Conservation (phyloP, 2,888 invertebrate species). For the Pseudococcus jackbeardsleyi region DNA sequence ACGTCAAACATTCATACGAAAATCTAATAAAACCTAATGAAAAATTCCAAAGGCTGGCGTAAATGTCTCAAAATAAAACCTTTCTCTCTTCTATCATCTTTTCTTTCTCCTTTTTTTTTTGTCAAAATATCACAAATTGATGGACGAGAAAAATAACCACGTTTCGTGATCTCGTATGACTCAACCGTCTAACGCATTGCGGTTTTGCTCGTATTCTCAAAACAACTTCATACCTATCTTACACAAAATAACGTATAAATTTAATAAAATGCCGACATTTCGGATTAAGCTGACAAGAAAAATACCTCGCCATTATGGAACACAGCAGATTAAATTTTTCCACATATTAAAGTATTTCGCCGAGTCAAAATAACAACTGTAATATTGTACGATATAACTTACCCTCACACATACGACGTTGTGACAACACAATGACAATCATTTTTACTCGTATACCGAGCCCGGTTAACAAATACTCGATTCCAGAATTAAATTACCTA, state of each 20-base stretch:
- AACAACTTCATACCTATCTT: background rate
- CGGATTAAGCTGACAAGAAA: slow-evolving; percentile 39
- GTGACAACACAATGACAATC: slow-evolving; percentile 16
- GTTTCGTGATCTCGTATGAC: background rate
- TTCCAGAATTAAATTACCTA: background rate
- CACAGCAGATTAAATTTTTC: slow-evolving; percentile 43
- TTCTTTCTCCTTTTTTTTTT: background rate
- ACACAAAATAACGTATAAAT: slow-evolving; percentile 41
- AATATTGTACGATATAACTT: slow-evolving; percentile 34
- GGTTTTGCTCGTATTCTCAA: background rate
- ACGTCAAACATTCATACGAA: slow-evolving; percentile 10
- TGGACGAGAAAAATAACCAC: slow-evolving; percentile 41
- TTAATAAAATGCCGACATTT: slow-evolving; percentile 45
- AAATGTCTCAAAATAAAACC: slow-evolving; percentile 5
- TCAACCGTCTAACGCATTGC: background rate
- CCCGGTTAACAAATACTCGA: background rate
- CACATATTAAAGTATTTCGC: slow-evolving; percentile 32
- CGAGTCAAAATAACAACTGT: slow-evolving; percentile 23
- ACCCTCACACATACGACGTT: background rate
- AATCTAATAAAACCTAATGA: slow-evolving; percentile 29
- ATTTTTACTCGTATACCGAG: background rate
- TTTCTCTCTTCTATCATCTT: background rate
- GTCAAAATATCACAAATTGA: slow-evolving; percentile 44
- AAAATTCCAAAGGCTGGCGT: background rate
- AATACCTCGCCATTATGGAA: slow-evolving; percentile 37